These are phyloP conservation scores for Monarcha castaneiventris DNA, from an alignment of 2,113 vertebrate genomes.

Conservation along the genomic window DNA sequence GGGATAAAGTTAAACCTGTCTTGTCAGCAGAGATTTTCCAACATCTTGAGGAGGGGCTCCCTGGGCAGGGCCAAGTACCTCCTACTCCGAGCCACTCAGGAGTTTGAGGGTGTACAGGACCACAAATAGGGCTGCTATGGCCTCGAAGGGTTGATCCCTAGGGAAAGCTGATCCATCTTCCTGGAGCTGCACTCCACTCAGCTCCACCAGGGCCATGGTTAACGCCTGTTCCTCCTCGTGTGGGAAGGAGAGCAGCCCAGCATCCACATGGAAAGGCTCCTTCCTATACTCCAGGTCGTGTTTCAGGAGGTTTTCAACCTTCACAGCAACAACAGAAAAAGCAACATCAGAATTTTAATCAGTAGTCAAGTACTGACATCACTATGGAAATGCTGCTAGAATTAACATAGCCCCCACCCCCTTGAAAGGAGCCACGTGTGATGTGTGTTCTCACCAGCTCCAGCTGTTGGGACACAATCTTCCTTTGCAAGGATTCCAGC, in stretches of 20 bases:
- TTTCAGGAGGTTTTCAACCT: constrained; percentile 60
- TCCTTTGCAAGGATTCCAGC: constrained; percentile 58
- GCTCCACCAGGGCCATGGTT: constrained; percentile 42
- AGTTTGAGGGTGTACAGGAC: constrained; percentile 15
- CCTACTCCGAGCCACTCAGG: background rate
- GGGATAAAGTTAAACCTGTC: rapidly evolving
- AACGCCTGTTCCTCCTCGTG: constrained; percentile 4
- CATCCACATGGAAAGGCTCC: background rate
- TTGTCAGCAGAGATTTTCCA: background rate
- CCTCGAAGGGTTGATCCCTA: background rate
- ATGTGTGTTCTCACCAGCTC: constrained; percentile 54
- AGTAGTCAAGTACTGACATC: background rate
- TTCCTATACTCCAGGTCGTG: background rate
- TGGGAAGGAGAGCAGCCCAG: background rate
- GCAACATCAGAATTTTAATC: background rate
- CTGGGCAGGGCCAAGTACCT: background rate
- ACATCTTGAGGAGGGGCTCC: rapidly evolving
- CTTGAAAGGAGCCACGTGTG: background rate
- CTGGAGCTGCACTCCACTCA: constrained; percentile 58
- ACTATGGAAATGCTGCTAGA: background rate
- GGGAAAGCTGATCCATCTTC: background rate
- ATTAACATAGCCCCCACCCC: background rate
- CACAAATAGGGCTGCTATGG: constrained; percentile 29
- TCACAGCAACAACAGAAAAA: background rate
- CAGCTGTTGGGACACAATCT: constrained; percentile 54